A percentile compares a stretch with the other conserved stretches of the same genome.
Conservation (phyloP, 2,797 vertebrate genomes). For the Melanotaenia nigrans region DNA sequence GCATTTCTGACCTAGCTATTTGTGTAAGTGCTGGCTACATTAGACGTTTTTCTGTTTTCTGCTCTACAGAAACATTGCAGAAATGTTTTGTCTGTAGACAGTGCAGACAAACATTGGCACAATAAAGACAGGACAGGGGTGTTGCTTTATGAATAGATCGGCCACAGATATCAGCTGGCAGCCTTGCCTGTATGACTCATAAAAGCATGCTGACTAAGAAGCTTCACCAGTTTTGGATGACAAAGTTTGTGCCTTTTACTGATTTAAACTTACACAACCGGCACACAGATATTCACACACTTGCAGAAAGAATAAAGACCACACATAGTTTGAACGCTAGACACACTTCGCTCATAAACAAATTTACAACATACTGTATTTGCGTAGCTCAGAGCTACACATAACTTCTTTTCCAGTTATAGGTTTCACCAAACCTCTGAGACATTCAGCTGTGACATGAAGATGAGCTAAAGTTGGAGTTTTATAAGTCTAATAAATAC, state of each 20-base stretch:
- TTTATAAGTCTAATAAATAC: constrained; percentile 50
- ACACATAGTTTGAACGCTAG: background rate
- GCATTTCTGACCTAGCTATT: background rate
- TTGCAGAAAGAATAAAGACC: constrained; percentile 6
- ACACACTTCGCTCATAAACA: constrained; percentile 2
- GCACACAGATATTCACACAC: constrained; percentile 18
- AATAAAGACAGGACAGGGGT: constrained; percentile 5
- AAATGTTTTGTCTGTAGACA: constrained; percentile 10
- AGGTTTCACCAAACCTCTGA: constrained; percentile 44
- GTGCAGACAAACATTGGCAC: background rate
- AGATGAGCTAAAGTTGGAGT: constrained; percentile 43
- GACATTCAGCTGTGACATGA: constrained; percentile 37
- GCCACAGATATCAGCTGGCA: constrained; percentile 8
- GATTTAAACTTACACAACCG: constrained; percentile 6
- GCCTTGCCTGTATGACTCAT: constrained; percentile 27
- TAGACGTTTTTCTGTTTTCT: background rate
- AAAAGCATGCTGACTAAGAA: background rate
- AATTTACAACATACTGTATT: background rate
- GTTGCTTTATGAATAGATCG: constrained; percentile 30
- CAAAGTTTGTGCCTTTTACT: background rate
- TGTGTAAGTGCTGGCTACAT: background rate
- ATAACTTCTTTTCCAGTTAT: background rate
- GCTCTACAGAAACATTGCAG: background rate
- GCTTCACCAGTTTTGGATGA: background rate
- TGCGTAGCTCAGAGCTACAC: background rate